A percentile compares a stretch with the other conserved stretches of the same genome.
phyloP scores from a whole-genome alignment of 1,140 invertebrate genomes.

The Mercenaria mercenaria region DNA sequence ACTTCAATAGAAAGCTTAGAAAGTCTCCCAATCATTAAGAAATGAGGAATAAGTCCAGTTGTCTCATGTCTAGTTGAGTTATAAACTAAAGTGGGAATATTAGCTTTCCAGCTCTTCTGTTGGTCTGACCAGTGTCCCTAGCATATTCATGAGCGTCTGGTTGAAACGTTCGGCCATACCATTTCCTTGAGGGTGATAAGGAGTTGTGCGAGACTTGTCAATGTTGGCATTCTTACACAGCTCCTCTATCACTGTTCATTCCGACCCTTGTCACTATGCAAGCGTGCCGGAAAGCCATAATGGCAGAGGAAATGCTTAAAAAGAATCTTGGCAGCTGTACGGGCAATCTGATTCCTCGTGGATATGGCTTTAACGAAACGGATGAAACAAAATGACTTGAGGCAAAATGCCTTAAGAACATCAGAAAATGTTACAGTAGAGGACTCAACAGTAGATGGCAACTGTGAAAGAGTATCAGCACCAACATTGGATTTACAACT shows the following conservation, averaged over 20 bases:
- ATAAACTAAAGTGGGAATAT: neutral
- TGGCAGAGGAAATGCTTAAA: constrained; percentile 26
- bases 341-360: too few relatives aligned
- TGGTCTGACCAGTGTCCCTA: neutral
- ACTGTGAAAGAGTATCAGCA: neutral
- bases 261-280: too few relatives aligned
- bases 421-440: neutral
- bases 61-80: neutral
- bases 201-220: neutral
- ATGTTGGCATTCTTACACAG: neutral
- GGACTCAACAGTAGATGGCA: neutral
- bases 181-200: neutral
- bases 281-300: constrained; percentile 26
- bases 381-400: too few relatives aligned
- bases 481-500: neutral
- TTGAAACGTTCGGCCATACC: neutral
- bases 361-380: too few relatives aligned
- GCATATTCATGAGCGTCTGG: neutral
- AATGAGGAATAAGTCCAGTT: neutral
- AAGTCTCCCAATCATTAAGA: neutral
- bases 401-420: neutral
- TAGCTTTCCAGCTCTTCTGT: neutral
- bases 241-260: too few relatives aligned
- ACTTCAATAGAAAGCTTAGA: neutral
- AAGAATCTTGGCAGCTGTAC: too few relatives aligned